These are phyloP conservation scores for Aplysia californica DNA, from an alignment of 1,140 invertebrate species.

Conservation along the genomic window DNA sequence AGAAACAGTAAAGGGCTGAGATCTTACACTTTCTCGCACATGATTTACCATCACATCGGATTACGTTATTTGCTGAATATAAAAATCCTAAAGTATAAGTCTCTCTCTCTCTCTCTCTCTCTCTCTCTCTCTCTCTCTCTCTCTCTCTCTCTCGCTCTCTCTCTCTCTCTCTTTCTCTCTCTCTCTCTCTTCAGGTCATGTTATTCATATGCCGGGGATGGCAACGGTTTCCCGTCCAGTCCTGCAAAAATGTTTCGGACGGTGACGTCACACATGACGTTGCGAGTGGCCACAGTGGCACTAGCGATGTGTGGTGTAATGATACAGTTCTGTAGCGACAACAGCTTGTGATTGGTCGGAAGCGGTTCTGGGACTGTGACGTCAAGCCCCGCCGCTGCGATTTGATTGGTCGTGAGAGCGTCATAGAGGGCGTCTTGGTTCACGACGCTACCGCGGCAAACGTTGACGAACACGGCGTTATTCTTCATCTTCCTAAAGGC, in stretches of 20 bases:
- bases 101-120: too few relatives aligned
- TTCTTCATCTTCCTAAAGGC: constrained; percentile 65
- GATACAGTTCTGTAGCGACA: constrained; percentile 85
- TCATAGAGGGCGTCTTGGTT: constrained; percentile 62
- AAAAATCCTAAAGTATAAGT: too few relatives aligned
- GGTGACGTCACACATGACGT: constrained; percentile 86
- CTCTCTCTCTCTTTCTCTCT: too few relatives aligned
- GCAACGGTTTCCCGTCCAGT: constrained; percentile 75
- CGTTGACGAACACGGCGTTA: constrained; percentile 63
- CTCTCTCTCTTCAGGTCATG: too few relatives aligned
- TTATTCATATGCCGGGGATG: constrained; percentile 69
- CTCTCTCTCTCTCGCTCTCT: too few relatives aligned
- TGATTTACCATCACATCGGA: too few relatives aligned
- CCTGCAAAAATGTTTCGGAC: constrained; percentile 87
- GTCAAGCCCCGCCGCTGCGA: constrained; percentile 90
- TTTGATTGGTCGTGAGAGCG: constrained; percentile 70
- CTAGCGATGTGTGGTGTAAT: constrained; percentile 95
- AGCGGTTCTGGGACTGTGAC: constrained; percentile 94
- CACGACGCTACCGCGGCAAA: constrained; percentile 63
- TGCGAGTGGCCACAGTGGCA: constrained; percentile 83
- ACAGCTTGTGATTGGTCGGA: constrained; percentile 81
- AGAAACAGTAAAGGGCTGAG: too few relatives aligned
- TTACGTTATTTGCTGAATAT: too few relatives aligned
- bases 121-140: too few relatives aligned
- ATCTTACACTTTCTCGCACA: too few relatives aligned